These are phyloP conservation scores for Mionectes olivaceus DNA, from an alignment of 2,797 vertebrate genomes.

Conservation along the genomic window DNA sequence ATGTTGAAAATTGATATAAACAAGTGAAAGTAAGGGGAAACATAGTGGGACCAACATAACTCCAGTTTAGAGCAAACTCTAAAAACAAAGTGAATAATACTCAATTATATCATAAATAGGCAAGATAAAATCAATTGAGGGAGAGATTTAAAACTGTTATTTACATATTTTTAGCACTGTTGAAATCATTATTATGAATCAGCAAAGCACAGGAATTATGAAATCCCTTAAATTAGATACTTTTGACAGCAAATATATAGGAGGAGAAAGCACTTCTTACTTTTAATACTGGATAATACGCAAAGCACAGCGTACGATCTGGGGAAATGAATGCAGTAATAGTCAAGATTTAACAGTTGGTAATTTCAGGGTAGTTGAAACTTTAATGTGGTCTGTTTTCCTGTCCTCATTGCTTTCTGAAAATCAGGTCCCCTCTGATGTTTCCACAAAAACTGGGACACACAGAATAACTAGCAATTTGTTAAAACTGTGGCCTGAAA, in stretches of 20 bases:
- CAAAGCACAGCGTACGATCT: background rate
- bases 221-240: background rate
- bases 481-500: conserved; percentile 16
- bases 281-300: background rate
- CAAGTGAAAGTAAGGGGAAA: background rate
- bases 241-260: background rate
- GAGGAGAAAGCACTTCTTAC: background rate
- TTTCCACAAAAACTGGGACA: conserved; percentile 29
- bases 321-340: background rate
- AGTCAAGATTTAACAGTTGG: background rate
- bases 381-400: background rate
- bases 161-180: background rate
- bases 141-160: background rate
- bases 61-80: background rate
- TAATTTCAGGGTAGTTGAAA: conserved; percentile 8
- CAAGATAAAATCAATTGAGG: background rate
- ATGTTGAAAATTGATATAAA: background rate
- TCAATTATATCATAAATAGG: background rate
- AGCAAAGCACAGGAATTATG: background rate
- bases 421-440: conserved; percentile 52
- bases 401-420: conserved; percentile 15
- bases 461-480: conserved; percentile 1
- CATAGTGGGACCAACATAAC: background rate
- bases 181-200: background rate
- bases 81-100: background rate